Evolutionary conservation across 1,140 invertebrate species (phyloP).

Genomic region (Spodoptera litura): DNA sequence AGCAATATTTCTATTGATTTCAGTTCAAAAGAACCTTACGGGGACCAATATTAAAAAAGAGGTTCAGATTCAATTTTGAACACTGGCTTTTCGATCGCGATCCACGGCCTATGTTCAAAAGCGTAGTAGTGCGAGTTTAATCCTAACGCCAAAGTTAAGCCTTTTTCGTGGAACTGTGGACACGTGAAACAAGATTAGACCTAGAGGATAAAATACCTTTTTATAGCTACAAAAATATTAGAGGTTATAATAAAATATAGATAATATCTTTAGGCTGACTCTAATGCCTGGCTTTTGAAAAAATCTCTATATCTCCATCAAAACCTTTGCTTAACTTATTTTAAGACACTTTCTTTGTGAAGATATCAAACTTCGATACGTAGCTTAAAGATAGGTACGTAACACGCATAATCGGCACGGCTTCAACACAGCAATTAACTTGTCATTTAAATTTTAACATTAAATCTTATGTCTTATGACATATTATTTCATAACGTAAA

Average conservation of each 20-base stretch:
- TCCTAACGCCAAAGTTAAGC: conserved; percentile 12
- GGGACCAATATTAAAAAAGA: conserved; percentile 8
- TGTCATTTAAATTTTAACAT: too few species aligned
- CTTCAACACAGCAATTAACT: too few species aligned
- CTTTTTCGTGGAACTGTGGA: conserved; percentile 28
- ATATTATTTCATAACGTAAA: too few species aligned
- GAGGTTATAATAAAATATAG: background rate
- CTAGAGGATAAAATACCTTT: background rate
- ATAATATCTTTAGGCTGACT: too few species aligned
- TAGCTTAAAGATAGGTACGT: too few species aligned
- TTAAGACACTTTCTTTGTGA: too few species aligned
- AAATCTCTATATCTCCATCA: too few species aligned
- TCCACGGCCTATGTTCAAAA: conserved; percentile 4
- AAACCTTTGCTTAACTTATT: too few species aligned
- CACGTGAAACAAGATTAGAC: conserved; percentile 28
- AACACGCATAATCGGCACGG: too few species aligned
- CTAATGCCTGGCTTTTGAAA: too few species aligned
- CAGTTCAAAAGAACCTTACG: background rate
- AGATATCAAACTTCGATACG: too few species aligned
- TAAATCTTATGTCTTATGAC: too few species aligned
- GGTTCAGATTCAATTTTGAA: conserved; percentile 9
- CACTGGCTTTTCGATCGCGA: conserved; percentile 16
- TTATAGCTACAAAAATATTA: background rate
- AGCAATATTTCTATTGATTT: conserved; percentile 2
- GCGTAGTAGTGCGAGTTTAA: conserved; percentile 12